Evolutionary conservation across 1,140 invertebrate species (phyloP).

Genomic region (Diorhabda carinulata): DNA sequence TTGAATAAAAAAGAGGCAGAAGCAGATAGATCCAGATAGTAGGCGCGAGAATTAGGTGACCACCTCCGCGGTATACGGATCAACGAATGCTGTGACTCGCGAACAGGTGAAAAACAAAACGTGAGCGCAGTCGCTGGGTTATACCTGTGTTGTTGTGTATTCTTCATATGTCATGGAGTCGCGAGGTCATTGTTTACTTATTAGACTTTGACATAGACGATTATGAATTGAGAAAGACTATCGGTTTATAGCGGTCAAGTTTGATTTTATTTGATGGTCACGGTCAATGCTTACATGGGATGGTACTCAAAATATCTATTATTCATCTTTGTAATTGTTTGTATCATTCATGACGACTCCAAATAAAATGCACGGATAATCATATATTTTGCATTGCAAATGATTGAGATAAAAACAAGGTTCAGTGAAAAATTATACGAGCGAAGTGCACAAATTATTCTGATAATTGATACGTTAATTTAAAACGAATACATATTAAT

Average conservation of each 20-base stretch:
- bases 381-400: too few relatives aligned
- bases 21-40: constrained; percentile 4
- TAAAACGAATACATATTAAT: too few relatives aligned
- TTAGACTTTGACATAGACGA: constrained; percentile 7
- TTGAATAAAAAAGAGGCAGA: neutral
- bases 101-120: constrained; percentile 27
- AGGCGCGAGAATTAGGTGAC: constrained; percentile 20
- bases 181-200: constrained; percentile 34
- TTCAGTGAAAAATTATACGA: too few relatives aligned
- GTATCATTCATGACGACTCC: too few relatives aligned
- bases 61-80: constrained; percentile 24
- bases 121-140: constrained; percentile 27
- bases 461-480: too few relatives aligned
- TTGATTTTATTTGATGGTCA: neutral
- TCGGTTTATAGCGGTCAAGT: neutral
- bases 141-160: constrained; percentile 22
- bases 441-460: too few relatives aligned
- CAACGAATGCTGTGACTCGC: constrained; percentile 28
- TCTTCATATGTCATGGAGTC: constrained; percentile 16
- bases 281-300: neutral
- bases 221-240: neutral
- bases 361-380: too few relatives aligned
- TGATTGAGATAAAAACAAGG: too few relatives aligned
- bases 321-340: too few relatives aligned
- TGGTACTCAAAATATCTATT: too few relatives aligned